Evolutionary conservation across 2,888 invertebrate species (phyloP).

Genomic region (Eutolmus rufibarbis): DNA sequence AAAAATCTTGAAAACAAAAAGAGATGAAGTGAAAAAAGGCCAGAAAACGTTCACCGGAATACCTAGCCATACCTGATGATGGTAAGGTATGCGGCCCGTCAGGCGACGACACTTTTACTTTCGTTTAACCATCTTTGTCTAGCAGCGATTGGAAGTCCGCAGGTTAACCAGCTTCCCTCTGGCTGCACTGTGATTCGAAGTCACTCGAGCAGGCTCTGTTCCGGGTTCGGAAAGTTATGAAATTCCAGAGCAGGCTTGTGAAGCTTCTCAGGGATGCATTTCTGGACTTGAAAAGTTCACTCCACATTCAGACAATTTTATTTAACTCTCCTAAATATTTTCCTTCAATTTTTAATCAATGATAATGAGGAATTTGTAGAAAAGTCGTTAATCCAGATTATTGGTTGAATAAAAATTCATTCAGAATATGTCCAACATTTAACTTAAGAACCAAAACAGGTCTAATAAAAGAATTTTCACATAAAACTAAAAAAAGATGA

Average conservation of each 20-base stretch:
- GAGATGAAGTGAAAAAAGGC: not conserved
- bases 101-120: conserved; percentile 31
- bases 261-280: not conserved
- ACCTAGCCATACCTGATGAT: conserved; percentile 14
- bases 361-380: too few relatives aligned
- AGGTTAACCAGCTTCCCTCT: not conserved
- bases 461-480: too few relatives aligned
- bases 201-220: not conserved
- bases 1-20: not conserved
- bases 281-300: not conserved
- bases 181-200: not conserved
- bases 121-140: conserved; percentile 30
- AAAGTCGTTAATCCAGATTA: too few relatives aligned
- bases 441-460: too few relatives aligned
- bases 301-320: too few relatives aligned
- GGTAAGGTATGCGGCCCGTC: conserved; percentile 20
- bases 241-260: not conserved
- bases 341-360: too few relatives aligned
- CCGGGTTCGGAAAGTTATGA: not conserved
- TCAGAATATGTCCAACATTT: too few relatives aligned
- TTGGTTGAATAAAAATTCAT: too few relatives aligned
- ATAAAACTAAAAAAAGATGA: too few relatives aligned
- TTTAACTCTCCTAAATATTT: too few relatives aligned
- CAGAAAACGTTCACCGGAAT: conserved; percentile 9
- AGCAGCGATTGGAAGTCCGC: not conserved